These are phyloP conservation scores for Caiman crocodilus DNA, from an alignment of 2,797 vertebrate species.

Conservation along the genomic window DNA sequence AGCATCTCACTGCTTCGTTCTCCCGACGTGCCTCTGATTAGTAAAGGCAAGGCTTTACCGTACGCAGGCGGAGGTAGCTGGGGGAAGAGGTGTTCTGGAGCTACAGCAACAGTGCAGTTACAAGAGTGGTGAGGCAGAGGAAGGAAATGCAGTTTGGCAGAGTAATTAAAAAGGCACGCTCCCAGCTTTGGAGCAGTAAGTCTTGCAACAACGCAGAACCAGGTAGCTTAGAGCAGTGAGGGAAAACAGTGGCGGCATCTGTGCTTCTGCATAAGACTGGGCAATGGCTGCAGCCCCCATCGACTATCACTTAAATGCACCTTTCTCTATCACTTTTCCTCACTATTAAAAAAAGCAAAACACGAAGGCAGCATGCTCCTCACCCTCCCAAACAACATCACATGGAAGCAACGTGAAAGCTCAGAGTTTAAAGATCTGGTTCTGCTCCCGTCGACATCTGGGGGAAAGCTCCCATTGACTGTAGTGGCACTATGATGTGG, in stretches of 20 bases:
- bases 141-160: accelerated
- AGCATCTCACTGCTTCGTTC: not conserved
- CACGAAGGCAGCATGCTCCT: accelerated
- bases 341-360: accelerated
- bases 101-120: not conserved
- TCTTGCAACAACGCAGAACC: not conserved
- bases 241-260: not conserved
- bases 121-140: not conserved
- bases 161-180: not conserved
- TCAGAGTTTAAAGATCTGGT: accelerated
- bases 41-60: not conserved
- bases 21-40: not conserved
- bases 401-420: not conserved
- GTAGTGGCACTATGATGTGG: not conserved
- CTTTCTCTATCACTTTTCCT: not conserved
- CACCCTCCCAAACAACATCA: not conserved
- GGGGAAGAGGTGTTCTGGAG: not conserved
- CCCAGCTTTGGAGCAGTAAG: not conserved
- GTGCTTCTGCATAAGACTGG: accelerated
- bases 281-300: not conserved
- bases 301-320: not conserved
- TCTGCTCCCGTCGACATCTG: accelerated
- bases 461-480: not conserved
- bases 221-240: not conserved
- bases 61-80: not conserved